phyloP scores from a whole-genome alignment of 2,113 vertebrate species.

The Platycercus adscitus region DNA sequence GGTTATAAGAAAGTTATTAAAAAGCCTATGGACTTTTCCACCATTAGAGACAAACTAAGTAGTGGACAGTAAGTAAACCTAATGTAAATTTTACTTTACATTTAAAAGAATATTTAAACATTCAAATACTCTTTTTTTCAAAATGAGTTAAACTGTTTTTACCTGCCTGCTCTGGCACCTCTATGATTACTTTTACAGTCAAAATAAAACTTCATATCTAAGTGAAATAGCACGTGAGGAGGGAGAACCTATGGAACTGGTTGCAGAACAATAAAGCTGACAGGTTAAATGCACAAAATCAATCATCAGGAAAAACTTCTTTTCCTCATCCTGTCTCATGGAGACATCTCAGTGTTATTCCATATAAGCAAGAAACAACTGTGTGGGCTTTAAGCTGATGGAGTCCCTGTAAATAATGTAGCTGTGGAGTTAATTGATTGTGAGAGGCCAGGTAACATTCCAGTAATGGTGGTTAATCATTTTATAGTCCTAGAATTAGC shows the following conservation, averaged over 20 bases:
- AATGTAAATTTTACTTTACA: not conserved
- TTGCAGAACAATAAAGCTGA: not conserved
- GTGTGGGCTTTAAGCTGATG: not conserved
- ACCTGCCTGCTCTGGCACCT: not conserved
- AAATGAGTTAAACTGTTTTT: not conserved
- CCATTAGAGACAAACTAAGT: conserved; percentile 95
- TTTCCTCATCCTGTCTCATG: not conserved
- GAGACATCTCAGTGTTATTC: not conserved
- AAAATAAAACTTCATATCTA: not conserved
- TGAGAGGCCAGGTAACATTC: not conserved
- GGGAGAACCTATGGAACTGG: not conserved
- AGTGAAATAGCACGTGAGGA: not conserved
- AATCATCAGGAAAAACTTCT: not conserved
- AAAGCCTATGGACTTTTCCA: conserved; percentile 99
- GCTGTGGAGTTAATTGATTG: not conserved
- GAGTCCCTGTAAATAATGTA: not conserved
- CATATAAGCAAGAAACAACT: not conserved
- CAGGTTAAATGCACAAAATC: not conserved
- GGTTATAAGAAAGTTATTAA: conserved; percentile 99
- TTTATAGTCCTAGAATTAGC: not conserved
- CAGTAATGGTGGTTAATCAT: not conserved
- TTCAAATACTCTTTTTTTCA: not conserved
- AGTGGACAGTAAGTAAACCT: conserved; percentile 89
- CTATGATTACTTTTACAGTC: not conserved
- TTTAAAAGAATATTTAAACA: not conserved